Evolutionary conservation across 1,140 invertebrate species (phyloP).

Genomic region (Atopsyche davidsoni): DNA sequence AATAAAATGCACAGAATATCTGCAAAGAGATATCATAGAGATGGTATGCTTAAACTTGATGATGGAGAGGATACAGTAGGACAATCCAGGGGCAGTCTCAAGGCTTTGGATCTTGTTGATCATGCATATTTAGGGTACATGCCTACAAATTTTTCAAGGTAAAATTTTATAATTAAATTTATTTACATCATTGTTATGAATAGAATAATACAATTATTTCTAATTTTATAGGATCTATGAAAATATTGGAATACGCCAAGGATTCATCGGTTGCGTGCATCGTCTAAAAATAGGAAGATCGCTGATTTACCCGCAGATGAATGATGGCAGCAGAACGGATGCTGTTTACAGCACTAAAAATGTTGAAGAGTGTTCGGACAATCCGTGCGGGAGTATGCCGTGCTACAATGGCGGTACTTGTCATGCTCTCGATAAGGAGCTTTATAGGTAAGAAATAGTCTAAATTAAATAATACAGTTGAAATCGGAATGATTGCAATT

Average conservation of each 20-base stretch:
- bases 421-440: constrained; percentile 54
- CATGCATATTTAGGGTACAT: constrained; percentile 80
- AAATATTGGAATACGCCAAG: constrained; percentile 73
- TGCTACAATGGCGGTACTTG: constrained; percentile 79
- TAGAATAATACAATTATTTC: too few relatives aligned
- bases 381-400: constrained; percentile 70
- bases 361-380: constrained; percentile 63
- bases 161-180: constrained; percentile 31
- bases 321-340: constrained; percentile 46
- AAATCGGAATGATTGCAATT: neutral
- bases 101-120: constrained; percentile 75
- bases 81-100: constrained; percentile 70
- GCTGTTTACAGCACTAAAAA: constrained; percentile 38
- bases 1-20: constrained; percentile 73
- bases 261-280: constrained; percentile 79
- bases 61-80: constrained; percentile 72
- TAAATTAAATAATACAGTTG: too few relatives aligned
- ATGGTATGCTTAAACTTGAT: constrained; percentile 79
- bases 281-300: constrained; percentile 68
- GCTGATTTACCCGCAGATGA: constrained; percentile 61
- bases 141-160: constrained; percentile 68
- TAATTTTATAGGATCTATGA: constrained; percentile 73
- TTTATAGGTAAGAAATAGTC: constrained; percentile 20
- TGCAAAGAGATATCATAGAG: constrained; percentile 76
- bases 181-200: too few relatives aligned